Evolutionary conservation across 2,888 invertebrate species (phyloP).

Genomic region (Plagiodera versicolora): DNA sequence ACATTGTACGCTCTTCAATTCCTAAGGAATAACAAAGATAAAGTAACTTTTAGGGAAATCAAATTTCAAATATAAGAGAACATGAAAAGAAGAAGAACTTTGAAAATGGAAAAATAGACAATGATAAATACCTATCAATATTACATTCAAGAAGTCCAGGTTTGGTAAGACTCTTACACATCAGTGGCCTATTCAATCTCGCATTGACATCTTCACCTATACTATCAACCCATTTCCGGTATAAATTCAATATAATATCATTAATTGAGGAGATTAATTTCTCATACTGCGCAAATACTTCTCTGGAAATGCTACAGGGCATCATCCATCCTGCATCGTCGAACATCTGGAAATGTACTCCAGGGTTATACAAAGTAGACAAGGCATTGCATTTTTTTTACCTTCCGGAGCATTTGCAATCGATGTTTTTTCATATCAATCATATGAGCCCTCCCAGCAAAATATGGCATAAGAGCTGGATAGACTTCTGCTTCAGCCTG

Average conservation of each 20-base stretch:
- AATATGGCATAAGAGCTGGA: conserved; percentile 70
- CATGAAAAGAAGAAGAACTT: no score
- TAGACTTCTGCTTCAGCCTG: conserved; percentile 63
- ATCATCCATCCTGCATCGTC: conserved; percentile 78
- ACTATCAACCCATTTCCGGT: conserved; percentile 61
- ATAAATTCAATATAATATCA: conserved; percentile 58
- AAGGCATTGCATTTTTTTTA: conserved; percentile 36
- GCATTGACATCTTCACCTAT: conserved; percentile 63
- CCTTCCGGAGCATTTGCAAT: conserved; percentile 63
- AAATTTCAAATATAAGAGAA: no score
- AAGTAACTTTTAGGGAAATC: no score
- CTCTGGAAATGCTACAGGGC: conserved; percentile 70
- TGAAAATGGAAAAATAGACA: not conserved
- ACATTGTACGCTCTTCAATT: not conserved
- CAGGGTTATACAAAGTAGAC: not conserved
- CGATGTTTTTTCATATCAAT: conserved; percentile 69
- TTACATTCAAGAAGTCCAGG: conserved; percentile 76
- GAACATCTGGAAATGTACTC: conserved; percentile 59
- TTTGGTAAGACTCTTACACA: conserved; percentile 66
- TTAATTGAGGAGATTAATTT: conserved; percentile 63
- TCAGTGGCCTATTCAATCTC: conserved; percentile 70
- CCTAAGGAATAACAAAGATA: no score
- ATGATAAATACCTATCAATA: conserved; percentile 67
- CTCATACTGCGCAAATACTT: conserved; percentile 71
- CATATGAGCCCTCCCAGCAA: conserved; percentile 71